A percentile compares a stretch with the other conserved stretches of the same genome.
Evolutionary conservation across 2,797 vertebrate species (phyloP).

Genomic region (Psittacula derbiana): DNA sequence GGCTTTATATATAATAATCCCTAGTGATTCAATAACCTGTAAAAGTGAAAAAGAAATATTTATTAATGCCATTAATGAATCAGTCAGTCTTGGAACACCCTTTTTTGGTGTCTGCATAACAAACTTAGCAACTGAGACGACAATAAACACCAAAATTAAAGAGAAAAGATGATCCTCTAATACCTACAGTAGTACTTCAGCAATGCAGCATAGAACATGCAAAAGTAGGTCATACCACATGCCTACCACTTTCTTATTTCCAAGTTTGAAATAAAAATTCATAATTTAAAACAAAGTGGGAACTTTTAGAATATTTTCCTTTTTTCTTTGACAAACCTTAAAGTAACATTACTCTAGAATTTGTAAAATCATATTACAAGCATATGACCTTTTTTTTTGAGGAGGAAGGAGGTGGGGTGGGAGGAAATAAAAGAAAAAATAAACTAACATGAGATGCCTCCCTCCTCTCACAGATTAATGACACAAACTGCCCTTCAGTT

Average conservation of each 20-base stretch:
- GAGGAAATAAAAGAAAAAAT: background rate
- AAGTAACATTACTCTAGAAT: background rate
- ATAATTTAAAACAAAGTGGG: background rate
- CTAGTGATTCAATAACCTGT: conserved; percentile 92
- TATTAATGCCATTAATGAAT: background rate
- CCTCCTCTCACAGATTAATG: background rate
- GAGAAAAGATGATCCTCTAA: background rate
- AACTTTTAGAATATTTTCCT: background rate
- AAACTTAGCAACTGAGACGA: background rate
- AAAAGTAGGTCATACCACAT: background rate
- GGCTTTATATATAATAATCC: conserved; percentile 98
- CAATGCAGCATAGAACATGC: background rate
- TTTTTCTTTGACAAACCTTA: background rate
- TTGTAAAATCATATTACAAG: background rate
- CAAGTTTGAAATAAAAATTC: background rate
- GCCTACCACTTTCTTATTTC: background rate
- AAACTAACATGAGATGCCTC: background rate
- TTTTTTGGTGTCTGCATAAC: background rate
- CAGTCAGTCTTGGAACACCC: background rate
- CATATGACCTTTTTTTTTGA: background rate
- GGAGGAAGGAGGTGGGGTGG: rapidly evolving
- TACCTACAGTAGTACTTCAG: background rate
- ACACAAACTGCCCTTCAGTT: background rate
- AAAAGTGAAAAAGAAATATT: background rate
- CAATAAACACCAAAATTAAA: background rate